These are phyloP conservation scores for Cyphomyrmex costatus DNA, from an alignment of 1,140 invertebrate genomes.

Conservation along the genomic window DNA sequence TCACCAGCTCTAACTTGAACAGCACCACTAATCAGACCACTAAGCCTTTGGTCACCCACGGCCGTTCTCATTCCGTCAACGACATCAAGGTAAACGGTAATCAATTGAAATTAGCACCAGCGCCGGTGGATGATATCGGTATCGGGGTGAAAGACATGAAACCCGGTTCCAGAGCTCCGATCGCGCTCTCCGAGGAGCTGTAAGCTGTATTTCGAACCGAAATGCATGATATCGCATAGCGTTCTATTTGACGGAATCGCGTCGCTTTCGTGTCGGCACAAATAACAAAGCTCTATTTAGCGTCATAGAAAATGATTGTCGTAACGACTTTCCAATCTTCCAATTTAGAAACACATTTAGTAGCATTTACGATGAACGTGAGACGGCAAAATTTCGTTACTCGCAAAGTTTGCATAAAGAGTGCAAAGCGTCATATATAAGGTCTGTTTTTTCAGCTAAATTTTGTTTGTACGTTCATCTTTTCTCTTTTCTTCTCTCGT, in stretches of 20 bases:
- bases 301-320: background rate
- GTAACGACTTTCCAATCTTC: background rate
- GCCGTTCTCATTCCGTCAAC: slow-evolving; percentile 91
- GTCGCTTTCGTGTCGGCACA: background rate
- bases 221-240: background rate
- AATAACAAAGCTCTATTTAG: background rate
- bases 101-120: slow-evolving; percentile 89
- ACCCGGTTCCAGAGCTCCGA: slow-evolving; percentile 88
- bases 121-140: slow-evolving; percentile 89
- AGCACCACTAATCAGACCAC: slow-evolving; percentile 76
- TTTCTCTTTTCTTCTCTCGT: no score
- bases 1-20: slow-evolving; percentile 77
- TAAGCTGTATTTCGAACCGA: slow-evolving; percentile 79
- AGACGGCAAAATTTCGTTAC: slow-evolving; percentile 14
- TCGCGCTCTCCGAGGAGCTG: slow-evolving; percentile 89
- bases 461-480: no score
- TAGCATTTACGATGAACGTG: slow-evolving; percentile 22
- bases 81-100: slow-evolving; percentile 92
- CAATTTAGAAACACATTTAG: slow-evolving; percentile 25
- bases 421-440: background rate
- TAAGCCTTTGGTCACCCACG: slow-evolving; percentile 89
- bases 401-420: slow-evolving; percentile 25
- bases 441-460: no score
- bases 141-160: slow-evolving; percentile 88
- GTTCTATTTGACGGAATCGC: background rate